A percentile compares a stretch with the other conserved stretches of the same genome.
phyloP scores from a whole-genome alignment of 2,888 invertebrate species.

The Drosophila peninsularis region DNA sequence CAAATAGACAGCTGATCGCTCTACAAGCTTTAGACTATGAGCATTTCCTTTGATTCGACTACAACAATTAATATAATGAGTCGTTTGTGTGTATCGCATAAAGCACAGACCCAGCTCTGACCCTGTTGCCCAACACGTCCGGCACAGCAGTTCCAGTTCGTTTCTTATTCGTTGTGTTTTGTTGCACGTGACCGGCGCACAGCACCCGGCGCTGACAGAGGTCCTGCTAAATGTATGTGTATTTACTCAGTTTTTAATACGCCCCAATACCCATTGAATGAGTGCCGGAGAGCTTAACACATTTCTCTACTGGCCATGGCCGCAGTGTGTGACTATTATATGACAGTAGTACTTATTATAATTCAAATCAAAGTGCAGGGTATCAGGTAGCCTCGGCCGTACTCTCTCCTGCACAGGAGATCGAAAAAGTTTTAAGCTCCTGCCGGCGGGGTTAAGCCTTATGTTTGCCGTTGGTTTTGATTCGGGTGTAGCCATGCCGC shows the following conservation, averaged over 20 bases:
- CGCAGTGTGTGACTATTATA: too few species aligned
- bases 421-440: conserved; percentile 68
- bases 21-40: background rate
- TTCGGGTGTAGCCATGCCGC: conserved; percentile 46
- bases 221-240: conserved; percentile 22
- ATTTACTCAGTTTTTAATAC: conserved; percentile 22
- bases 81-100: conserved; percentile 41
- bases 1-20: conserved; percentile 3
- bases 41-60: background rate
- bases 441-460: conserved; percentile 22
- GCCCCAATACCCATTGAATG: conserved; percentile 7
- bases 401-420: conserved; percentile 45
- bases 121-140: conserved; percentile 11
- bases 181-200: conserved; percentile 49
- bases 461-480: conserved; percentile 30
- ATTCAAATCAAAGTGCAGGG: too few species aligned
- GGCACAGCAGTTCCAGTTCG: conserved; percentile 8
- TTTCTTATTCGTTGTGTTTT: conserved; percentile 33
- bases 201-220: conserved; percentile 5
- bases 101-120: conserved; percentile 5
- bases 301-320: too few species aligned
- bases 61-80: conserved; percentile 48
- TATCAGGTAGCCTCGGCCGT: too few species aligned
- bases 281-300: background rate
- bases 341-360: too few species aligned